These are phyloP conservation scores for Drosophila paracracens DNA, from an alignment of 2,888 invertebrate genomes.

Conservation along the genomic window DNA sequence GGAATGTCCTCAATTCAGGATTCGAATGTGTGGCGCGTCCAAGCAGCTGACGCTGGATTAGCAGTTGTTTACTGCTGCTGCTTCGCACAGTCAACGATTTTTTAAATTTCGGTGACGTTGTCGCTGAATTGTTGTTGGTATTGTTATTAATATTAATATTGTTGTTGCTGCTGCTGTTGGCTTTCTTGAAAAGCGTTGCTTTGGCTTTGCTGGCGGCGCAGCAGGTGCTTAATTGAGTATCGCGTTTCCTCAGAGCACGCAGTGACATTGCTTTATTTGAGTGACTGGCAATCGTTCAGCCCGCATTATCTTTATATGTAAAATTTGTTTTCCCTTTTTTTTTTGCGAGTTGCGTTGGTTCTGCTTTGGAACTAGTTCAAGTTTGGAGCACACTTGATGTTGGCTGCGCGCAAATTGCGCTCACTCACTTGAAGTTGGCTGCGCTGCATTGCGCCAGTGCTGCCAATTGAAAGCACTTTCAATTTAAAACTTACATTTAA, in stretches of 20 bases:
- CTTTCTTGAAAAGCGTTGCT: slow-evolving; percentile 57
- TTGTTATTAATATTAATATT: slow-evolving; percentile 29
- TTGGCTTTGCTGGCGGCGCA: slow-evolving; percentile 31
- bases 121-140: slow-evolving; percentile 23
- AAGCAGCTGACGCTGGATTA: slow-evolving; percentile 67
- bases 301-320: slow-evolving; percentile 30
- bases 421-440: slow-evolving; percentile 1
- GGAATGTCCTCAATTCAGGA: slow-evolving; percentile 68
- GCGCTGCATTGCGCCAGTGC: slow-evolving; percentile 4
- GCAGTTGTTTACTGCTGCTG: slow-evolving; percentile 33
- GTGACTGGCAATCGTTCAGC: slow-evolving; percentile 42
- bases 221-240: slow-evolving; percentile 53
- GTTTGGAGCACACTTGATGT: slow-evolving; percentile 12
- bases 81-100: slow-evolving; percentile 17
- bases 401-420: slow-evolving; percentile 27
- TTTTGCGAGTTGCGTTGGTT: slow-evolving; percentile 37
- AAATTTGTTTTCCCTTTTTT: slow-evolving; percentile 34
- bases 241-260: slow-evolving; percentile 84
- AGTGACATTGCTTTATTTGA: slow-evolving; percentile 82
- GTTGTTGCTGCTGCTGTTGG: slow-evolving; percentile 46
- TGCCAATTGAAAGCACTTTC: background rate
- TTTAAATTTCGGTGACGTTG: slow-evolving; percentile 55
- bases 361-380: slow-evolving; percentile 27
- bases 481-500: background rate
- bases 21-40: slow-evolving; percentile 71